Evolutionary conservation across 2,888 invertebrate genomes (phyloP).

Genomic region (Nipponacmea schrenckii): DNA sequence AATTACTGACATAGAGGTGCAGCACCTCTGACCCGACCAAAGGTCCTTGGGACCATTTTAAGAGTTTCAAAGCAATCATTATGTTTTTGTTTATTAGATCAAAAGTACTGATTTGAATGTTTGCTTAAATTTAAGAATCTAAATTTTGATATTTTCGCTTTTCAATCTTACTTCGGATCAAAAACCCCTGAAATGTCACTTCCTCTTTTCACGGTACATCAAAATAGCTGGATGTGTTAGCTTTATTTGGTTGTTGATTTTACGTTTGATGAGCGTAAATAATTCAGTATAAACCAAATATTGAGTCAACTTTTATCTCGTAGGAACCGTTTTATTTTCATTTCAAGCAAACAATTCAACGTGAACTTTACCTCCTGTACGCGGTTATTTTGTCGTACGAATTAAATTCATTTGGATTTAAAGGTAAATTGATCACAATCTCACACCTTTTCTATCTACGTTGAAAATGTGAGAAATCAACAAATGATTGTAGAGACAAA

Average conservation of each 20-base stretch:
- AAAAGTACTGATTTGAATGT: no score
- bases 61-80: no score
- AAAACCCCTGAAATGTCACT: no score
- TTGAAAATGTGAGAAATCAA: slow-evolving; percentile 8
- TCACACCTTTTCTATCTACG: slow-evolving; percentile 8
- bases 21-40: no score
- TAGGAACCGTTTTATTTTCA: slow-evolving; percentile 7
- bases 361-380: background rate
- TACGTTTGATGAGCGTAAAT: slow-evolving; percentile 4
- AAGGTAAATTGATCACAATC: background rate
- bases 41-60: no score
- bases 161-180: no score
- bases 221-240: background rate
- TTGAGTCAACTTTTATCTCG: background rate
- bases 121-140: no score
- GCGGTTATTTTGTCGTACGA: slow-evolving; percentile 5
- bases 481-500: slow-evolving; percentile 7
- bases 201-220: no score
- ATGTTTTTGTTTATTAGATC: no score
- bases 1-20: no score
- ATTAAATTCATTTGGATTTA: slow-evolving; percentile 6
- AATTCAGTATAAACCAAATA: background rate
- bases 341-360: slow-evolving; percentile 7
- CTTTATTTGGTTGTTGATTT: slow-evolving; percentile 2
- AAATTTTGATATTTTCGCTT: no score